Conservation (phyloP, 2,113 vertebrate genomes). For the Cichladusa arquata region DNA sequence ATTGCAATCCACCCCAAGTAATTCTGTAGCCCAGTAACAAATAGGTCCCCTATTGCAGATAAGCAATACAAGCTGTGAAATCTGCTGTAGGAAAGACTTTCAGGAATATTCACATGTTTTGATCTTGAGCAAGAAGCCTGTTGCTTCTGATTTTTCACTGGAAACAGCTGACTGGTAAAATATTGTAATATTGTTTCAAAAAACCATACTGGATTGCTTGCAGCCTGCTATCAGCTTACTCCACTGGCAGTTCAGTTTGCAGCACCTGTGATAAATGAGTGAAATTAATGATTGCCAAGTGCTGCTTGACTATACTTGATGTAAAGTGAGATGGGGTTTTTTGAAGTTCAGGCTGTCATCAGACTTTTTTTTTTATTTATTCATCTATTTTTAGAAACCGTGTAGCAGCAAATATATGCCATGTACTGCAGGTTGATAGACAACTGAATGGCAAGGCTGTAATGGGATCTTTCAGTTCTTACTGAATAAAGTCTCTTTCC, state of each 20-base stretch:
- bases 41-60: background rate
- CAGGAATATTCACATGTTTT: background rate
- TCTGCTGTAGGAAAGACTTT: background rate
- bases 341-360: background rate
- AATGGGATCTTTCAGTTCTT: slow-evolving; percentile 18
- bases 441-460: background rate
- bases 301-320: background rate
- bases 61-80: background rate
- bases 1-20: background rate
- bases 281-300: background rate
- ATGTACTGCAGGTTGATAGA: background rate
- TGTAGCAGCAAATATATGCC: background rate
- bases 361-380: background rate
- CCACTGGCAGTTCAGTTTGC: background rate
- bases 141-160: slow-evolving; percentile 22
- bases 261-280: slow-evolving; percentile 8
- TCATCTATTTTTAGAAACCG: background rate
- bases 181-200: background rate
- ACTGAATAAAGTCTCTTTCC: background rate
- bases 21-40: background rate
- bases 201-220: background rate
- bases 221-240: background rate
- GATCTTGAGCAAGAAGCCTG: background rate
- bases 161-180: background rate
- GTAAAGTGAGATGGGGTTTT: background rate